A percentile compares a stretch with the other conserved stretches of the same genome.
phyloP scores from a whole-genome alignment of 2,113 vertebrate genomes.

The Spea bombifrons region DNA sequence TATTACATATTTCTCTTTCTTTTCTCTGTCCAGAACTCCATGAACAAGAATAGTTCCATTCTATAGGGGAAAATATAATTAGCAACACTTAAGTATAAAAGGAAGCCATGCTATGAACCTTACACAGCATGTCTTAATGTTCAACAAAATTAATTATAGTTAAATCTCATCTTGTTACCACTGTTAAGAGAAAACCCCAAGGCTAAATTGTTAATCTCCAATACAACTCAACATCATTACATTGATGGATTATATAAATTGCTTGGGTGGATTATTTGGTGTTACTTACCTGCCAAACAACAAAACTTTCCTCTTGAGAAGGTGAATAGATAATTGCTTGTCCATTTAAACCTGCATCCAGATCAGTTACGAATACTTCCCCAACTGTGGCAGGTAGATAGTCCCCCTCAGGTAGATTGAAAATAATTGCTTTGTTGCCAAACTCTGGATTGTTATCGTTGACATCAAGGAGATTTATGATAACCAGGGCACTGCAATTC shows the following conservation, averaged over 20 bases:
- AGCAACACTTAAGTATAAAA: neutral
- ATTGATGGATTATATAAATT: no score
- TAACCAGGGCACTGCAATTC: constrained; percentile 64
- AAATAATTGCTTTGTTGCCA: constrained; percentile 55
- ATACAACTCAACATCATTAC: neutral
- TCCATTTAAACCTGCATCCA: constrained; percentile 66
- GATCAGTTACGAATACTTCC: constrained; percentile 58
- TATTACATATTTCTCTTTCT: constrained; percentile 61
- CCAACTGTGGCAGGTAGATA: constrained; percentile 55
- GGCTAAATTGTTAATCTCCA: no score
- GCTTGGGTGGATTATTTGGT: neutral
- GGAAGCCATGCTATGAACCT: no score
- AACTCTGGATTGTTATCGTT: constrained; percentile 79
- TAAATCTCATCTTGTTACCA: no score
- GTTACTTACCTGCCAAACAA: constrained; percentile 61
- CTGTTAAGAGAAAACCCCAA: no score
- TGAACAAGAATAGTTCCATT: constrained; percentile 64
- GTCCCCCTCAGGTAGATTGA: constrained; percentile 57
- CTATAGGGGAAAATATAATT: constrained; percentile 52
- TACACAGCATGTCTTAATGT: no score
- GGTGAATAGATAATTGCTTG: constrained; percentile 55
- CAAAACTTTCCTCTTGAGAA: constrained; percentile 57
- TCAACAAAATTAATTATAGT: no score
- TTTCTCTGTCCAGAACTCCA: constrained; percentile 67
- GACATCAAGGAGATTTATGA: constrained; percentile 68